These are phyloP conservation scores for Microvelia longipes DNA, from an alignment of 1,140 invertebrate species.

Conservation along the genomic window DNA sequence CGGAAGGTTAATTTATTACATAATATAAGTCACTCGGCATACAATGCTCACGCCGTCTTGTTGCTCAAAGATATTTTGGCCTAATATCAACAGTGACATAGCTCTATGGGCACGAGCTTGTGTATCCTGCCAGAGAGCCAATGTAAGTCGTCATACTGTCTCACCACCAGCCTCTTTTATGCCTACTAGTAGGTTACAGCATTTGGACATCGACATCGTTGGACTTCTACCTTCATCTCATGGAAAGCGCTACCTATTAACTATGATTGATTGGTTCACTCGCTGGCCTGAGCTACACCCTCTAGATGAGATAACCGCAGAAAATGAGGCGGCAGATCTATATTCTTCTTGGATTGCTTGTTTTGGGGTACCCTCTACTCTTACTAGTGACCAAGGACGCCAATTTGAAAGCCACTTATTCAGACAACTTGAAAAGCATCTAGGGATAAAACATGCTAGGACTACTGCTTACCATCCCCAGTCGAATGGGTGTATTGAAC, in stretches of 20 bases:
- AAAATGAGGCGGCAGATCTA: constrained; percentile 20
- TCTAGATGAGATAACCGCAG: constrained; percentile 28
- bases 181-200: constrained; percentile 26
- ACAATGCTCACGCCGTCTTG: background rate
- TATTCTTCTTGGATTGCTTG: constrained; percentile 18
- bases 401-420: constrained; percentile 17
- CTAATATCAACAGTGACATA: background rate
- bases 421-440: constrained; percentile 1
- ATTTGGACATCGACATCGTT: constrained; percentile 35
- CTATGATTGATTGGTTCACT: constrained; percentile 31
- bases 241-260: constrained; percentile 23
- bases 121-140: constrained; percentile 14
- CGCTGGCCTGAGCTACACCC: constrained; percentile 34
- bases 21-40: constrained; percentile 9
- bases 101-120: constrained; percentile 5
- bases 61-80: constrained; percentile 10
- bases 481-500: constrained; percentile 28
- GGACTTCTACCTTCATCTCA: constrained; percentile 27
- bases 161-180: constrained; percentile 8
- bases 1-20: background rate
- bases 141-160: constrained; percentile 7
- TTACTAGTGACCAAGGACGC: constrained; percentile 20
- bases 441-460: constrained; percentile 8
- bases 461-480: constrained; percentile 27
- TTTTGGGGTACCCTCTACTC: constrained; percentile 20